Evolutionary conservation across 2,888 invertebrate genomes (phyloP).

Genomic region (Rhodophaea formosa): DNA sequence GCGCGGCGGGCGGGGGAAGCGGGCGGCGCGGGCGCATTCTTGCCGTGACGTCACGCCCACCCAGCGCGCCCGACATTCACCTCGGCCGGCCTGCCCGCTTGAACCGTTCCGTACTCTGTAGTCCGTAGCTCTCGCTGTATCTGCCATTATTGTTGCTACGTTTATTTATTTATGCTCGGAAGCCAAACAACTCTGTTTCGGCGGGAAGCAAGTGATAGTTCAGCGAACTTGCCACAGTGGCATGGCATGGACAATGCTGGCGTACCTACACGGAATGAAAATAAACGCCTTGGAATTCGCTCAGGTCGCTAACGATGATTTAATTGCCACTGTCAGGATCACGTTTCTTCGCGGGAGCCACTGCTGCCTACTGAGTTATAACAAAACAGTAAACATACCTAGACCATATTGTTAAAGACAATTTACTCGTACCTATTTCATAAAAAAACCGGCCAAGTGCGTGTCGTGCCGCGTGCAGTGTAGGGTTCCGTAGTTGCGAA

Average conservation of each 20-base stretch:
- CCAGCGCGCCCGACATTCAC: slow-evolving; percentile 76
- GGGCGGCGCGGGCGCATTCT: slow-evolving; percentile 73
- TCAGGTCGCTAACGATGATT: slow-evolving; percentile 47
- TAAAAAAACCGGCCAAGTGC: too few species aligned
- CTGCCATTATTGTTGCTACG: slow-evolving; percentile 62
- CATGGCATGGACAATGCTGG: slow-evolving; percentile 35
- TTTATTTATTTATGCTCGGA: slow-evolving; percentile 59
- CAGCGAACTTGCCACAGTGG: slow-evolving; percentile 42
- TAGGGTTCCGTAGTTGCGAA: too few species aligned
- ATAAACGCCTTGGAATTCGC: slow-evolving; percentile 44
- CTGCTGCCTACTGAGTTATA: not conserved
- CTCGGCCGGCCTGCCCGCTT: slow-evolving; percentile 54
- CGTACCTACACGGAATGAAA: slow-evolving; percentile 38
- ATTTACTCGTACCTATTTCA: too few species aligned
- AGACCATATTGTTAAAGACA: too few species aligned
- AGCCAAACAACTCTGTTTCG: slow-evolving; percentile 48
- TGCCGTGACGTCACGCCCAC: slow-evolving; percentile 80
- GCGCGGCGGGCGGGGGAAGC: slow-evolving; percentile 35
- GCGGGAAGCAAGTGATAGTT: slow-evolving; percentile 39
- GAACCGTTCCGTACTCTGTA: slow-evolving; percentile 42
- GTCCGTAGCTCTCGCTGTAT: slow-evolving; percentile 53
- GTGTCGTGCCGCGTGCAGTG: too few species aligned
- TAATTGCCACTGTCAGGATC: slow-evolving; percentile 42
- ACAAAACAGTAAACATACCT: too few species aligned
- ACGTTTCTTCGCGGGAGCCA: slow-evolving; percentile 31